phyloP scores from a whole-genome alignment of 53 echinoderm and acorn worm genomes.

The Hippasteria phrygiana region DNA sequence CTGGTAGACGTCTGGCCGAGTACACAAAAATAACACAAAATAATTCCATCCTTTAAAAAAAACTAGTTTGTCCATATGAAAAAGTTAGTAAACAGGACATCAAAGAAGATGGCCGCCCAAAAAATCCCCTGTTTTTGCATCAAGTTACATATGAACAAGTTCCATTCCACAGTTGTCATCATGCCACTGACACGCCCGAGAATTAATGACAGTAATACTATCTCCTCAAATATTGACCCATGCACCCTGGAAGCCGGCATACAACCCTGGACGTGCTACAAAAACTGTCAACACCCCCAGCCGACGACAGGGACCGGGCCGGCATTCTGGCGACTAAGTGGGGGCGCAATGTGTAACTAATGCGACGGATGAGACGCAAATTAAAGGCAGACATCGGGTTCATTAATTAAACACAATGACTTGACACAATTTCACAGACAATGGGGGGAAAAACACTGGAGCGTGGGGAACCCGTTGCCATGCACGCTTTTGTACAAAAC shows the following conservation, averaged over 20 bases:
- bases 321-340: neutral
- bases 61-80: neutral
- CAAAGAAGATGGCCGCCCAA: neutral
- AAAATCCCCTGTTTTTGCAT: neutral
- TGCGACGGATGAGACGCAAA: neutral
- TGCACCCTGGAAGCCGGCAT: slow-evolving; percentile 27
- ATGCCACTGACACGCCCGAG: slow-evolving; percentile 17
- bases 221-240: slow-evolving; percentile 41
- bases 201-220: slow-evolving; percentile 48
- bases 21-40: too few species aligned
- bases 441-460: neutral
- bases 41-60: neutral
- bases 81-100: neutral
- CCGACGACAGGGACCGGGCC: neutral
- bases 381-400: slow-evolving; percentile 8
- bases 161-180: neutral
- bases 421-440: slow-evolving; percentile 9
- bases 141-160: neutral
- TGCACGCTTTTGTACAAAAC: slow-evolving; percentile 1
- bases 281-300: neutral
- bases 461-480: neutral
- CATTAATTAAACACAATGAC: slow-evolving; percentile 46
- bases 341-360: neutral
- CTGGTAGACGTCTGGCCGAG: too few species aligned
- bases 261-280: neutral